phyloP scores from a whole-genome alignment of 1,140 invertebrate species.

The Tenebrio molitor region DNA sequence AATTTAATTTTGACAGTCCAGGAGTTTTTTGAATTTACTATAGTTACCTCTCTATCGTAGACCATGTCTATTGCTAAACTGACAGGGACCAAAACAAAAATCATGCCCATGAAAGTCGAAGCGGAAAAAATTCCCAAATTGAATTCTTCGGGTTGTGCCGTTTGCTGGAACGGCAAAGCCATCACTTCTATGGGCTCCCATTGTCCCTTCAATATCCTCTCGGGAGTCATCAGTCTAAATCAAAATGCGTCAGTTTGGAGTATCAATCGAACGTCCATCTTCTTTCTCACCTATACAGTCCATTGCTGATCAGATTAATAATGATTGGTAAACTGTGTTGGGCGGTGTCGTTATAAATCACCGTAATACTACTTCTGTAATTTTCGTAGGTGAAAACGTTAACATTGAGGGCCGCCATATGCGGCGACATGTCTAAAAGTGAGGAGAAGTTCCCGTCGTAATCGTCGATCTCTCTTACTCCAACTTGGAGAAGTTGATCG shows the following conservation, averaged over 20 bases:
- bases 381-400: constrained; percentile 69
- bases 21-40: no score
- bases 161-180: constrained; percentile 80
- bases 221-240: constrained; percentile 61
- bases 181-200: constrained; percentile 68
- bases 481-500: constrained; percentile 63
- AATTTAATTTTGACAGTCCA: no score
- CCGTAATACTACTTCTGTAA: constrained; percentile 69
- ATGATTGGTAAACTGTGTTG: constrained; percentile 84
- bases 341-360: constrained; percentile 84
- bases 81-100: constrained; percentile 82
- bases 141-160: constrained; percentile 77
- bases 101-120: constrained; percentile 82
- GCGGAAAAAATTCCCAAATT: constrained; percentile 80
- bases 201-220: constrained; percentile 52
- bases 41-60: constrained; percentile 86
- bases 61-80: constrained; percentile 86
- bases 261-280: no score
- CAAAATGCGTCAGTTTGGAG: constrained; percentile 31
- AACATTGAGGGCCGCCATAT: constrained; percentile 77
- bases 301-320: constrained; percentile 81
- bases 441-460: constrained; percentile 77
- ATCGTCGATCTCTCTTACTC: constrained; percentile 68
- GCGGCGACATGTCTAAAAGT: constrained; percentile 72
- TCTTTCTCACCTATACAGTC: constrained; percentile 69